A percentile compares a stretch with the other conserved stretches of the same genome.
phyloP scores from a whole-genome alignment of 1,140 invertebrate genomes.

The Drosophila lini region DNA sequence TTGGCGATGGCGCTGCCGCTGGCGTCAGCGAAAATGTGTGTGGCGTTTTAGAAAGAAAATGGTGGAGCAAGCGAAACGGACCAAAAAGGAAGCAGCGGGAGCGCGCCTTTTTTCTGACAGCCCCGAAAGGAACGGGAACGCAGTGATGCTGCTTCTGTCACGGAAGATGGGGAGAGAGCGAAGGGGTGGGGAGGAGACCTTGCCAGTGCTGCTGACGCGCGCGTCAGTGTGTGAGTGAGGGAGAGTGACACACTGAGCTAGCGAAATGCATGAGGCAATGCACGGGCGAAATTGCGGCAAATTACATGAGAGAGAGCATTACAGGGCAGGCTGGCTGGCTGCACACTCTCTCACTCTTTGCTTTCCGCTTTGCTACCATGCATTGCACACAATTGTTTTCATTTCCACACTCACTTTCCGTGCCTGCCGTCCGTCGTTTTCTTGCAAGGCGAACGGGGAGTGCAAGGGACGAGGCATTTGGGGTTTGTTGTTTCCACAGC shows the following conservation, averaged over 20 bases:
- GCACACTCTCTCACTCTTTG: conserved; percentile 35
- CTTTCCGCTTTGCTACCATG: conserved; percentile 40
- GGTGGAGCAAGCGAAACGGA: conserved; percentile 64
- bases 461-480: conserved; percentile 5
- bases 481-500: conserved; percentile 58
- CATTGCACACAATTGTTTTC: conserved; percentile 68
- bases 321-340: conserved; percentile 50
- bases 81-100: conserved; percentile 46
- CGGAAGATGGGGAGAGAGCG: conserved; percentile 39
- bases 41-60: conserved; percentile 70
- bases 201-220: conserved; percentile 25
- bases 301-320: conserved; percentile 67
- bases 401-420: conserved; percentile 72
- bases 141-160: conserved; percentile 35
- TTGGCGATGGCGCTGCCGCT: conserved; percentile 75
- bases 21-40: conserved; percentile 62
- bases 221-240: conserved; percentile 14
- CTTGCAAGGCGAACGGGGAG: neutral
- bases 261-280: conserved; percentile 56
- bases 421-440: conserved; percentile 48
- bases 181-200: conserved; percentile 44
- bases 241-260: conserved; percentile 53
- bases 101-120: conserved; percentile 71
- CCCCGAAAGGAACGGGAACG: conserved; percentile 49
- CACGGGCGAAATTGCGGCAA: conserved; percentile 73